A percentile compares a stretch with the other conserved stretches of the same genome.
Evolutionary conservation across 1,140 invertebrate genomes (phyloP).

Genomic region (Pseudomyrmex flavicornis): DNA sequence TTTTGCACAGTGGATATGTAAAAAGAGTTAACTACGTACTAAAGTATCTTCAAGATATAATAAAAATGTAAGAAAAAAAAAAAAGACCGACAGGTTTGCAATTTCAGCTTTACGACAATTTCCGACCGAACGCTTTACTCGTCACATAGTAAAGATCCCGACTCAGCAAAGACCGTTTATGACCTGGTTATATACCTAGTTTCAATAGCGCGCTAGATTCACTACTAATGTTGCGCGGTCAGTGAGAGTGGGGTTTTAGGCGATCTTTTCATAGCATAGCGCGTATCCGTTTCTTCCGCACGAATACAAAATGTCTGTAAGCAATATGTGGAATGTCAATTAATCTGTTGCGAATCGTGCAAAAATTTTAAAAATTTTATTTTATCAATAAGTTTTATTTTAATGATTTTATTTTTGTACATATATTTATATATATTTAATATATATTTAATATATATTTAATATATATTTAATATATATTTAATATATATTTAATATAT

Average conservation of each 20-base stretch:
- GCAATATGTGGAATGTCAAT: no score
- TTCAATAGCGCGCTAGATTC: conserved; percentile 7
- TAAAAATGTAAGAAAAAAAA: background rate
- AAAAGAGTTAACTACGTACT: background rate
- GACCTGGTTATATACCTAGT: background rate
- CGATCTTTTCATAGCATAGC: no score
- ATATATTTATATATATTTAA: no score
- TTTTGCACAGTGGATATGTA: background rate
- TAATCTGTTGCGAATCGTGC: no score
- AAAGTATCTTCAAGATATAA: background rate
- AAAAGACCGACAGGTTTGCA: background rate
- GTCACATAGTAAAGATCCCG: background rate
- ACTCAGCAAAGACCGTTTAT: conserved; percentile 11
- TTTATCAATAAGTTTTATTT: no score
- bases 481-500: no score
- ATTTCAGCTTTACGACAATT: background rate
- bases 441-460: no score
- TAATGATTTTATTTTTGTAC: no score
- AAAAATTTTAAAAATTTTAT: no score
- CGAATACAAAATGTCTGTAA: no score
- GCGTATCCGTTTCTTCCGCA: no score
- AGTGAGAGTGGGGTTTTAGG: background rate
- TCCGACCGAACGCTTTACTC: background rate
- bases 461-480: no score
- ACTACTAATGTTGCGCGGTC: background rate